Percentiles rank a stretch among this genome's conserved stretches.
phyloP scores from a whole-genome alignment of 2,113 vertebrate genomes.

The Nerophis ophidion region DNA sequence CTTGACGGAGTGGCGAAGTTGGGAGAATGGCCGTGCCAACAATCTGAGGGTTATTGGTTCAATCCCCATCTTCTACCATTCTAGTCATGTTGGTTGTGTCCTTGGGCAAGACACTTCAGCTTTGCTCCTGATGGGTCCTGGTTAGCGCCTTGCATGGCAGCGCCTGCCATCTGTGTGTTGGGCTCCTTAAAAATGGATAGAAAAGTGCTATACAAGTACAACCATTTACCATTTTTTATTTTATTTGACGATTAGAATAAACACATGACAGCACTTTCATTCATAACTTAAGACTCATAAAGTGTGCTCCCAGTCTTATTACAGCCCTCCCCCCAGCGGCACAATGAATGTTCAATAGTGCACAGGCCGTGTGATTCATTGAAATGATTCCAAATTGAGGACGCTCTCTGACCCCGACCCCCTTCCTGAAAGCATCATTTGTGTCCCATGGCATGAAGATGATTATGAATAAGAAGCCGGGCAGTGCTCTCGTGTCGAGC shows the following conservation, averaged over 20 bases:
- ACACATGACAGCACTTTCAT: conserved; percentile 40
- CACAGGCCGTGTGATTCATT: conserved; percentile 36
- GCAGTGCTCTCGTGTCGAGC: conserved; percentile 12
- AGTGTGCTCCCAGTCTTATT: conserved; percentile 23
- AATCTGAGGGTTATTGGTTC: no score
- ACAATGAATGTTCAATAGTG: conserved; percentile 37
- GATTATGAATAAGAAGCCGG: conserved; percentile 28
- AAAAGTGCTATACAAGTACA: no score
- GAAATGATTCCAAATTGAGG: conserved; percentile 21
- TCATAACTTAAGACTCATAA: conserved; percentile 39
- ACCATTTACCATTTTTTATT: no score
- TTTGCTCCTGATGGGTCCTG: no score
- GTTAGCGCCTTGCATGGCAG: no score
- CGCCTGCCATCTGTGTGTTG: no score
- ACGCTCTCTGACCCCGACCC: conserved; percentile 6
- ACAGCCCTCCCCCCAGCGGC: conserved; percentile 32
- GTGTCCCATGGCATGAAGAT: conserved; percentile 3
- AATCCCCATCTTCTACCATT: no score
- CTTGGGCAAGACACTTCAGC: no score
- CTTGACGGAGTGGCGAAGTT: no score
- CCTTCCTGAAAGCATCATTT: conserved; percentile 28
- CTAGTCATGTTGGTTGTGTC: no score
- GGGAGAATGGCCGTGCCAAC: no score
- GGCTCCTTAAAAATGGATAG: no score
- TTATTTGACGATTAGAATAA: conserved; percentile 5